These are phyloP conservation scores for Drepanosiphum platanoidis DNA, from an alignment of 2,888 invertebrate genomes.

Conservation along the genomic window DNA sequence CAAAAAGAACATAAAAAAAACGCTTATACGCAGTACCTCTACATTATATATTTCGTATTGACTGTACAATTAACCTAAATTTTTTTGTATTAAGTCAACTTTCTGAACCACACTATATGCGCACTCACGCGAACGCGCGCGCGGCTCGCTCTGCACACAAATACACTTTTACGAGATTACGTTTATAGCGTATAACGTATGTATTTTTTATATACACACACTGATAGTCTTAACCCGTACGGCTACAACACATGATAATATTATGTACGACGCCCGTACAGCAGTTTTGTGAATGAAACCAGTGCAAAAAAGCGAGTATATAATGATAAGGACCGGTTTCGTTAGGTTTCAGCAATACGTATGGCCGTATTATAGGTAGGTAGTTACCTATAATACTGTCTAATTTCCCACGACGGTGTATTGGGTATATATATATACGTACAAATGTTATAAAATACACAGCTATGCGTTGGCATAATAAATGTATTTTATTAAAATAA, in stretches of 20 bases:
- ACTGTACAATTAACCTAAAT: conserved; percentile 33
- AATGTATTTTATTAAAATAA: not conserved
- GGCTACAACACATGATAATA: no score
- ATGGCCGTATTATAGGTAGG: no score
- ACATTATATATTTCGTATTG: not conserved
- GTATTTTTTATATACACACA: not conserved
- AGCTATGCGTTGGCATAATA: no score
- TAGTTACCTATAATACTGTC: no score
- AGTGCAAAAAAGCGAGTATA: conserved; percentile 13
- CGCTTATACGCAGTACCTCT: not conserved
- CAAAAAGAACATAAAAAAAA: no score
- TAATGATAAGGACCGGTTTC: conserved; percentile 42
- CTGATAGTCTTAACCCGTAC: not conserved
- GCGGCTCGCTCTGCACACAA: not conserved
- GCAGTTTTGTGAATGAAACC: conserved; percentile 47
- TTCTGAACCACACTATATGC: conserved; percentile 11
- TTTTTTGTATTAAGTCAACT: conserved; percentile 34
- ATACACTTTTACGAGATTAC: not conserved
- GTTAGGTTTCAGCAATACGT: not conserved
- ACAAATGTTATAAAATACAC: no score
- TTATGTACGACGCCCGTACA: not conserved
- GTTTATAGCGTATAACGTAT: not conserved
- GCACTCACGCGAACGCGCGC: not conserved
- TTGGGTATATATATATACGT: not conserved
- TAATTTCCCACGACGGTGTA: conserved; percentile 3